These are phyloP conservation scores for Pomacea canaliculata DNA, from an alignment of 2,888 invertebrate genomes.

Conservation along the genomic window DNA sequence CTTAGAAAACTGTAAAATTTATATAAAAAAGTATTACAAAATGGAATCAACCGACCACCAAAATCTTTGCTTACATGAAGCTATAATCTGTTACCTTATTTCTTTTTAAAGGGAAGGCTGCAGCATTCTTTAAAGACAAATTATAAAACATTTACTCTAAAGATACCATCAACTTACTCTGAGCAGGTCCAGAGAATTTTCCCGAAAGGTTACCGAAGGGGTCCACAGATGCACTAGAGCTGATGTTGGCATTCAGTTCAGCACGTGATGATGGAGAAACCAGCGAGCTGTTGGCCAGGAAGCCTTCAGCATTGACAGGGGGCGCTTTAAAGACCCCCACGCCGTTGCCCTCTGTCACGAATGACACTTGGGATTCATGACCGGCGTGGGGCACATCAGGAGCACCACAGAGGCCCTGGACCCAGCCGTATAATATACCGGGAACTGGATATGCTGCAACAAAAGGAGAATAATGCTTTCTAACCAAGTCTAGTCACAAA, in stretches of 20 bases:
- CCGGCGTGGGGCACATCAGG: slow-evolving; percentile 98
- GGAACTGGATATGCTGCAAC: slow-evolving; percentile 50
- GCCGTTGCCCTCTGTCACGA: slow-evolving; percentile 80
- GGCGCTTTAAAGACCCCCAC: slow-evolving; percentile 80
- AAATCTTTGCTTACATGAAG: too few species aligned
- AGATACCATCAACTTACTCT: too few species aligned
- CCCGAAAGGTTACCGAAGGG: slow-evolving; percentile 1
- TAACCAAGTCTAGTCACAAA: neutral
- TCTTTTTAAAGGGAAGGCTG: too few species aligned
- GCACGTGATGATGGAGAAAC: slow-evolving; percentile 20
- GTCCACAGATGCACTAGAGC: neutral
- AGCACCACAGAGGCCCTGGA: slow-evolving; percentile 99
- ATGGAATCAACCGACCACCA: too few species aligned
- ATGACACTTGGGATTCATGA: slow-evolving; percentile 72
- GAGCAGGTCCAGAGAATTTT: too few species aligned
- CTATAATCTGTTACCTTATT: too few species aligned
- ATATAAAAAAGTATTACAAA: too few species aligned
- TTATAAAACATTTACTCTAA: too few species aligned
- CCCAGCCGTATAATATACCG: slow-evolving; percentile 86
- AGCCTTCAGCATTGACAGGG: slow-evolving; percentile 73
- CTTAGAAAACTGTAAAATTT: too few species aligned
- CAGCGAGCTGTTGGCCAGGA: slow-evolving; percentile 43
- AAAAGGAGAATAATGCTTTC: neutral
- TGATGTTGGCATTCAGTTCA: too few species aligned
- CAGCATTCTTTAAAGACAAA: too few species aligned